A percentile compares a stretch with the other conserved stretches of the same genome.
phyloP scores from a whole-genome alignment of 2,797 vertebrate species.

The Spinibarbus caldwelli region DNA sequence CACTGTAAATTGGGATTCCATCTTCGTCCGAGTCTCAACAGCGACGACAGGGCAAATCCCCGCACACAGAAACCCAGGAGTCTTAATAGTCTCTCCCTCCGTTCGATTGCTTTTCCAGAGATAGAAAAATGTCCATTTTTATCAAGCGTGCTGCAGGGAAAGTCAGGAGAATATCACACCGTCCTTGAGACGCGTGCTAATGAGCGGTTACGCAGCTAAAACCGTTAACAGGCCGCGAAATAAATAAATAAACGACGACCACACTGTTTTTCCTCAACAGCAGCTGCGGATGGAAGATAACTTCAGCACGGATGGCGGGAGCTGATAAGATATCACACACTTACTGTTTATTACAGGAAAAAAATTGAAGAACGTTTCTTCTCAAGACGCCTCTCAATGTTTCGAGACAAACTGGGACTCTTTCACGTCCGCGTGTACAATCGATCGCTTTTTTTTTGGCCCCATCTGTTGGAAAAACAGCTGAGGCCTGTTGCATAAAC shows the following conservation, averaged over 20 bases:
- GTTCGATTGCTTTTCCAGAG: slow-evolving; percentile 48
- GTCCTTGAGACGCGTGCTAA: slow-evolving; percentile 45
- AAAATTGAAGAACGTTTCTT: background rate
- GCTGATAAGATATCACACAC: slow-evolving; percentile 24
- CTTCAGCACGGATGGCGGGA: background rate
- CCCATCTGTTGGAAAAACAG: background rate
- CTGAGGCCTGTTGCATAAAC: background rate
- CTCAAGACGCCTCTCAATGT: background rate
- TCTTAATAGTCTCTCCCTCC: slow-evolving; percentile 8
- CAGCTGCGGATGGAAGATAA: slow-evolving; percentile 40
- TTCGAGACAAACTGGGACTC: background rate
- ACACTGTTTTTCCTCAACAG: background rate
- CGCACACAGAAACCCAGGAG: slow-evolving; percentile 31
- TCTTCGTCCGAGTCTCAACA: slow-evolving; percentile 37
- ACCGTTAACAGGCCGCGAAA: background rate
- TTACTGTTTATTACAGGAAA: background rate
- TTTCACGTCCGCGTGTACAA: background rate
- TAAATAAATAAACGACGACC: slow-evolving; percentile 22
- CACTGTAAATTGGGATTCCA: slow-evolving; percentile 26
- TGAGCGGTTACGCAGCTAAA: slow-evolving; percentile 34
- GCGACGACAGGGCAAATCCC: slow-evolving; percentile 42
- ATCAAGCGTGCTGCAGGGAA: slow-evolving; percentile 49
- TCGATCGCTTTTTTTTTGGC: background rate
- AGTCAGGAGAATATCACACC: slow-evolving; percentile 46
- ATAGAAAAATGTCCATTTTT: slow-evolving; percentile 54